Conservation (phyloP, 2,113 vertebrate species). For the Paraplagusia blochii region DNA sequence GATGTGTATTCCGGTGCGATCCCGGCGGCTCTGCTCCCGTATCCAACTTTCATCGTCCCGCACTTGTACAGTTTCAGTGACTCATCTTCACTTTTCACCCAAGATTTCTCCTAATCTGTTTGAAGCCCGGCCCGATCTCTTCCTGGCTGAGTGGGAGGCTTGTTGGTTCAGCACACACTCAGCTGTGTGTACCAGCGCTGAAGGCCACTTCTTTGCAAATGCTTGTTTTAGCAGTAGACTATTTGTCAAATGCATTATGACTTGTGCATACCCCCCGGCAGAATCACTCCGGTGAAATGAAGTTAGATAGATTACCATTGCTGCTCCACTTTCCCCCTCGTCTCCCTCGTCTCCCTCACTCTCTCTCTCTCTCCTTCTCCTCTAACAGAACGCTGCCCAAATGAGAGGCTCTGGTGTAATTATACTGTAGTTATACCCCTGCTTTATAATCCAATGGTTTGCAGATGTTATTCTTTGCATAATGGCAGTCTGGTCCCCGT, state of each 20-base stretch:
- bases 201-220: constrained; percentile 79
- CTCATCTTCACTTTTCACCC: constrained; percentile 72
- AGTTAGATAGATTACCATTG: constrained; percentile 78
- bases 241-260: constrained; percentile 82
- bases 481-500: constrained; percentile 31
- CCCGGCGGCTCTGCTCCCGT: constrained; percentile 58
- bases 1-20: constrained; percentile 52
- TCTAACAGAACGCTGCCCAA: constrained; percentile 52
- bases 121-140: constrained; percentile 68
- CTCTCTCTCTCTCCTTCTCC: constrained; percentile 38
- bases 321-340: constrained; percentile 68
- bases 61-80: constrained; percentile 69
- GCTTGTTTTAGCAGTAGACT: constrained; percentile 77
- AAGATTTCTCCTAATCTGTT: constrained; percentile 73
- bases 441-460: constrained; percentile 61
- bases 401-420: constrained; percentile 64
- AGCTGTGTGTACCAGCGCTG: constrained; percentile 74
- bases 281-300: constrained; percentile 73
- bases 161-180: constrained; percentile 77
- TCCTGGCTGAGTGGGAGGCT: constrained; percentile 75
- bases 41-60: constrained; percentile 63
- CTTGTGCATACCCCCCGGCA: constrained; percentile 74
- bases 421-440: constrained; percentile 63
- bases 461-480: constrained; percentile 63
- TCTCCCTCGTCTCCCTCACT: constrained; percentile 59